Percentiles rank a stretch among this genome's conserved stretches.
Conservation (phyloP, 2,113 vertebrate genomes). For the Hymenochirus boettgeri region DNA sequence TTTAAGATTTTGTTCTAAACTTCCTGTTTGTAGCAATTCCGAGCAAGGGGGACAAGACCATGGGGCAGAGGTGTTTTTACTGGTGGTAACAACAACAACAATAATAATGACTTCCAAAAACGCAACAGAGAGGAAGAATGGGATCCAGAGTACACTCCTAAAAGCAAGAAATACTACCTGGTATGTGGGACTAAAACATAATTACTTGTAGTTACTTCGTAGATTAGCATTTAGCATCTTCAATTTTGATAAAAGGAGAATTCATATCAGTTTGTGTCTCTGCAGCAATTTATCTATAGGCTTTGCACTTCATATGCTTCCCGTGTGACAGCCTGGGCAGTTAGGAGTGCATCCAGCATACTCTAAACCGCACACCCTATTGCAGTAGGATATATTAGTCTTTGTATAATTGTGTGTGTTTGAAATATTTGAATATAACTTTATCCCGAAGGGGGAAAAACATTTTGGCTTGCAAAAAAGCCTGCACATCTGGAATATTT, state of each 20-base stretch:
- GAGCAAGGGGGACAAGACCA: slow-evolving; percentile 76
- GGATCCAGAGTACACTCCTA: slow-evolving; percentile 87
- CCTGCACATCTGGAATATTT: too few relatives aligned
- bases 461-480: too few relatives aligned
- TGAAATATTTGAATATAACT: neutral
- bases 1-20: neutral
- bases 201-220: fast-evolving
- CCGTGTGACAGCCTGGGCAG: neutral
- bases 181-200: slow-evolving; percentile 59
- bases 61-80: slow-evolving; percentile 84
- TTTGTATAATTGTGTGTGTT: neutral
- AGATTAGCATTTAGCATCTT: neutral
- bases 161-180: slow-evolving; percentile 93
- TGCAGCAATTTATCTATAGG: slow-evolving; percentile 6
- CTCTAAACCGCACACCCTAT: neutral
- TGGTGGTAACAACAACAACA: slow-evolving; percentile 66
- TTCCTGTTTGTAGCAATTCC: slow-evolving; percentile 67
- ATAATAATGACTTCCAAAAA: slow-evolving; percentile 66
- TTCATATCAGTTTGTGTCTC: slow-evolving; percentile 5
- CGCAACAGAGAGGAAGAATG: slow-evolving; percentile 78
- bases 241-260: slow-evolving; percentile 8
- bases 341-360: neutral
- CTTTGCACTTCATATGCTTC: neutral
- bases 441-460: too few relatives aligned
- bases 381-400: neutral